These are phyloP conservation scores for Percopsis omiscomaycus DNA, from an alignment of 2,797 vertebrate genomes.

Conservation along the genomic window DNA sequence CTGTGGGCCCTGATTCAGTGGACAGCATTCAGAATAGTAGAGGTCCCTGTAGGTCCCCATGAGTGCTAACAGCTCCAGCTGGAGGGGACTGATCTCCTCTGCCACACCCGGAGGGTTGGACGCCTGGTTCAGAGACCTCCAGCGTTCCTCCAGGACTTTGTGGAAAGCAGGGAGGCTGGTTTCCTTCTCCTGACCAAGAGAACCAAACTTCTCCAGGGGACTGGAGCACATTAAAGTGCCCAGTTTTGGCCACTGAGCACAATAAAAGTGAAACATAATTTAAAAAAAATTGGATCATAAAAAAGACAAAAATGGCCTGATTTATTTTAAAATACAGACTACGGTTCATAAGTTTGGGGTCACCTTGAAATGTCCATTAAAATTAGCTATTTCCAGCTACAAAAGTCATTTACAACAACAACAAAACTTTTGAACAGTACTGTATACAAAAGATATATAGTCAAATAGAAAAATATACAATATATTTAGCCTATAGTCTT, in stretches of 20 bases:
- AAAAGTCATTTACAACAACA: no score
- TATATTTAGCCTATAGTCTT: background rate
- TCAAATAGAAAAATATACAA: background rate
- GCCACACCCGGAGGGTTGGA: conserved; percentile 49
- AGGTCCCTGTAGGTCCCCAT: conserved; percentile 91
- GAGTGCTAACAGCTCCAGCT: conserved; percentile 87
- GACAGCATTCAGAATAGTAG: conserved; percentile 84
- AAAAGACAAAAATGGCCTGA: background rate
- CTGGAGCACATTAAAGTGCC: conserved; percentile 81
- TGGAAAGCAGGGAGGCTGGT: conserved; percentile 79
- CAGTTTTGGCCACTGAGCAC: conserved; percentile 84
- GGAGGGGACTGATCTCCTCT: conserved; percentile 76
- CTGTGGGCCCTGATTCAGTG: conserved; percentile 80
- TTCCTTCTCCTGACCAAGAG: conserved; percentile 65
- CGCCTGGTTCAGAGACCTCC: conserved; percentile 78
- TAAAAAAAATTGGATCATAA: background rate
- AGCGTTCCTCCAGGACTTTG: conserved; percentile 82
- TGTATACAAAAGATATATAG: no score
- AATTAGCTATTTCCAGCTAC: no score
- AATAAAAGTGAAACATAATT: no score
- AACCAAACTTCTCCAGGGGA: conserved; percentile 74
- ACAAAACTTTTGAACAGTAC: no score
- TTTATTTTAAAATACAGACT: background rate
- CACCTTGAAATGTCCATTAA: no score
- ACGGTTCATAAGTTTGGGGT: no score